Conservation (phyloP, 2,888 invertebrate genomes). For the Eurytoma californica region DNA sequence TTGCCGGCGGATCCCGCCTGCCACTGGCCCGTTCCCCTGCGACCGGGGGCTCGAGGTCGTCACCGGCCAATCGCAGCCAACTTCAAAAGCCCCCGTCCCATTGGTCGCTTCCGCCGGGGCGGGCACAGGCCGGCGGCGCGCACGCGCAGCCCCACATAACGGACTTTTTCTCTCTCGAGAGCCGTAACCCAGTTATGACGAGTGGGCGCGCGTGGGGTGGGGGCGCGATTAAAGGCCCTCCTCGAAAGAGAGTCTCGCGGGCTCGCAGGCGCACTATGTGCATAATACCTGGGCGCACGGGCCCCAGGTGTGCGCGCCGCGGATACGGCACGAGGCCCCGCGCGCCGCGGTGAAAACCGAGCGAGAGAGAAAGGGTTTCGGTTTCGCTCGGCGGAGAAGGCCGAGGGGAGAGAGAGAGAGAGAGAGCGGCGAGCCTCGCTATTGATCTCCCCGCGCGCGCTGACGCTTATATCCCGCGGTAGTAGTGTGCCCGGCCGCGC, state of each 20-base stretch:
- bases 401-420: too few species aligned
- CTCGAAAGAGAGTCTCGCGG: not conserved
- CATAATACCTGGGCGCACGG: not conserved
- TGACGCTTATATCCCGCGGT: too few species aligned
- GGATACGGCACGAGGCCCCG: not conserved
- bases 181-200: constrained; percentile 3
- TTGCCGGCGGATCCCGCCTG: not conserved
- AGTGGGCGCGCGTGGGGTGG: not conserved
- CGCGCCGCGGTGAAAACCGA: not conserved
- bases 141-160: constrained; percentile 15
- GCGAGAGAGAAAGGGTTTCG: not conserved
- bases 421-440: too few species aligned
- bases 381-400: too few species aligned
- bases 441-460: not conserved
- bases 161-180: constrained; percentile 11
- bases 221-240: constrained; percentile 11
- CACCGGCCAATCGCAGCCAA: not conserved
- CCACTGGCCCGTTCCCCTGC: not conserved
- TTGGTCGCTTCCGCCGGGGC: not conserved
- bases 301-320: not conserved
- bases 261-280: not conserved
- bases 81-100: not conserved
- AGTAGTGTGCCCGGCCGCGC: too few species aligned
- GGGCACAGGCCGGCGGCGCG: not conserved
- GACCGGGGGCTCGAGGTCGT: constrained; percentile 18